Base-by-base conservation (phyloP, 2,797 vertebrate genomes). In the Semaprochilodus insignis region DNA sequence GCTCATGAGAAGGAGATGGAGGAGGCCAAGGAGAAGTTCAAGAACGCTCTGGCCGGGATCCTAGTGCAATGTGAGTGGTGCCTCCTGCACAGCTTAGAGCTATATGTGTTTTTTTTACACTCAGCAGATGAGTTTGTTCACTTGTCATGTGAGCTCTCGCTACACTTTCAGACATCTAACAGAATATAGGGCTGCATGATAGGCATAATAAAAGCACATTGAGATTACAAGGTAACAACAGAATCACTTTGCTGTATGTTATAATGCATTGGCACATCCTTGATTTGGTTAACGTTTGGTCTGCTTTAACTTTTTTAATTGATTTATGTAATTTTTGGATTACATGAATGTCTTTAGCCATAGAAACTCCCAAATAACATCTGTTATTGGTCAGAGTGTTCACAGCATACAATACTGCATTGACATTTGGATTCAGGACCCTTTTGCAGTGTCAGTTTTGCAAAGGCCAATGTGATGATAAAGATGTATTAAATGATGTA, bases 1-100 rank as follows among this genome's bases (percentile, higher is more conserved):
- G 91, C 95, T 48, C 97, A 99, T 0, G 97, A 99, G 90, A 98
- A 97, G 86, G 97, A 97, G 90, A 96, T 99, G 97, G 97, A 99
- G 27, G 97, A 97, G 88, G 97, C 97, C 79, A 99, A 97, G 82
- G 98, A 99, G 66, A 98, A 97, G 85, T 98, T 99, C 93, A 99
- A 98, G 84, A 95, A 95, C 0, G 96, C 97, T n/a, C 94, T 99
- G 90, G 91, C 96, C 21, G 96, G 94, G 86, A 99, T 99, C 88
- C 92, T 99, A 85, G 92, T 93, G 88, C 98, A 99, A 90, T 98
- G 97, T 99, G 94, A 99, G 97, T 97, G 80, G 81, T 48, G 5
- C 25, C 51, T 67, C 75, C 62, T 17, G 10, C 60, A 8, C 62
- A 54, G 27, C 31, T 2, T 44, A 10, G 8, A 44, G 40, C 8